Evolutionary conservation across 2,113 vertebrate species (phyloP).

Genomic region (Paraplagusia blochii): DNA sequence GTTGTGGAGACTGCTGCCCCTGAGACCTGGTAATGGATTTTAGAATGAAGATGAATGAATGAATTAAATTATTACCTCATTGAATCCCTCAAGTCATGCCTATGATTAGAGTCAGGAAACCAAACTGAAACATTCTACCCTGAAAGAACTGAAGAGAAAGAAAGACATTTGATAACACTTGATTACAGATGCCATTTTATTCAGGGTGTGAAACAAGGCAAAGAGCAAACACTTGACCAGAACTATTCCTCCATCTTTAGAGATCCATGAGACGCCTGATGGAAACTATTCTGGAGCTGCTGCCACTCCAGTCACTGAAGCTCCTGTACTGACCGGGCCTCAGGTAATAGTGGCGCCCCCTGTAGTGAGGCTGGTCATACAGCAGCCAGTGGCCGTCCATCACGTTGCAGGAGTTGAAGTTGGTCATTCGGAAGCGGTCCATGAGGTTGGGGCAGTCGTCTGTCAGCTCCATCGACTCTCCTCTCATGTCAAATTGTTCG

Average conservation of each 20-base stretch:
- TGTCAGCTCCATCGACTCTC: constrained; percentile 70
- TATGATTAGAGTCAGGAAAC: constrained; percentile 43
- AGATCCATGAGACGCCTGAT: constrained; percentile 61
- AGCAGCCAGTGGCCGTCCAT: constrained; percentile 76
- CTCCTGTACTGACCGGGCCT: constrained; percentile 58
- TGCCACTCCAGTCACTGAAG: constrained; percentile 60
- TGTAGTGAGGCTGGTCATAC: constrained; percentile 74
- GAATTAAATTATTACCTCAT: no score
- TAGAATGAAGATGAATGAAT: no score
- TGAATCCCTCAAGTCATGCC: constrained; percentile 66
- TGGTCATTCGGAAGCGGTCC: constrained; percentile 59
- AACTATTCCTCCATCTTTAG: constrained; percentile 60
- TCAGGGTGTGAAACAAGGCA: constrained; percentile 64
- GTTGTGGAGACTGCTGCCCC: no score
- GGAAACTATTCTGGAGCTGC: constrained; percentile 57
- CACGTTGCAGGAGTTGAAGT: constrained; percentile 75
- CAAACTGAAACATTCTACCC: constrained; percentile 29
- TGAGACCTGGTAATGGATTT: no score
- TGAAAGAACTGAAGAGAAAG: constrained; percentile 59
- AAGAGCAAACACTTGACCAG: constrained; percentile 70
- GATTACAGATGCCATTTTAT: constrained; percentile 69
- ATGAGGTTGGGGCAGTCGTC: constrained; percentile 68
- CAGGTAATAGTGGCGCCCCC: constrained; percentile 64
- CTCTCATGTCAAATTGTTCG: constrained; percentile 66
- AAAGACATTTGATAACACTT: constrained; percentile 58